Evolutionary conservation across 2,888 invertebrate species (phyloP), one percentile per base, ranked within the genome.

Genomic region (Cabera pusaria): DNA sequence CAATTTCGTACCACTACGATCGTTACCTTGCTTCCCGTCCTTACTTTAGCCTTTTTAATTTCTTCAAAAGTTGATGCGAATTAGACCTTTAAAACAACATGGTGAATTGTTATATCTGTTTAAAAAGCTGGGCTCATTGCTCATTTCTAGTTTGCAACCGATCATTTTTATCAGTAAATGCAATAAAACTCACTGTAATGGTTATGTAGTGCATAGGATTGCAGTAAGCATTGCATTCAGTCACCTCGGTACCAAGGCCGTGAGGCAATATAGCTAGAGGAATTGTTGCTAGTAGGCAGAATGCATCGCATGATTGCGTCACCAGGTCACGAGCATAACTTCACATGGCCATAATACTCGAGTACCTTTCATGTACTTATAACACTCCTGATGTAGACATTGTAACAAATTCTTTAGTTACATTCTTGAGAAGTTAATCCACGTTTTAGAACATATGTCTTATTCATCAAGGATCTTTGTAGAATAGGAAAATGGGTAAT

Each of bases 231-330:
- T 70, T 77, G 82, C 82, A 80, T 68, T 73, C 68, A 65, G 75
- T 74, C 75, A 71, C 84, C 72, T 74, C 71, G 77, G 64, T 63
- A 61, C 77, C 83, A 84, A 85, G 85, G 85, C 72, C 81, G 68
- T 79, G 80, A 78, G 81, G 84, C 77, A 84, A 81, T 77, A 66
- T 62, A 65, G 68, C 67, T 69, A 72, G 66, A 73, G 76, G 71
- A 68, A 70, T 68, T 72, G n/a, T n/a, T n/a, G 14, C 14, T 14
- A n/a, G 72, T 67, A 69, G 64, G 63, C 70, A 65, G 67, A 69
- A 70, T 80, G 72, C 75, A 77, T 68, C 66, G 67, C 60, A 59
- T 61, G 66, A 73, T 83, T 79, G 65, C 74, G 59, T 79, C 68
- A 72, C 56, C 52, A 51, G 50, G 49, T 52, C 59, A 51, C 54